Base-by-base conservation (phyloP, 2,113 vertebrate genomes). In the Fregata magnificens region DNA sequence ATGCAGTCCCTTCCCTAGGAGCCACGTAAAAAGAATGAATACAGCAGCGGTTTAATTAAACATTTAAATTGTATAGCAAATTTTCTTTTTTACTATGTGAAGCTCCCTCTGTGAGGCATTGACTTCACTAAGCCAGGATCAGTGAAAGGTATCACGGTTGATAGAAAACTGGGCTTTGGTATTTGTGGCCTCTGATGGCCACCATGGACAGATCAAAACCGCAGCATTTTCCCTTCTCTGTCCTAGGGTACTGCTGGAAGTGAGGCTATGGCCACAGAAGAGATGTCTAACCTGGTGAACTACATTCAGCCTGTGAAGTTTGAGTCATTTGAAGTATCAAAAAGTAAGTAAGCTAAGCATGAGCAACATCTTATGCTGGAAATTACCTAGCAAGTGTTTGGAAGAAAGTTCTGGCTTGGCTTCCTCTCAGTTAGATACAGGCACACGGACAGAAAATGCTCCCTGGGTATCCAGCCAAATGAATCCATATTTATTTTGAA, bases 221-320 rank as follows among this genome's bases (percentile, higher is more conserved):
- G 65, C 74, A 94, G n/a, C 28, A 0, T 87, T 52, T 77, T 79
- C 34, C 74, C n/a, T 96, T 93, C 55, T 78, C 24, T 95, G 20
- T 90, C 93, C 28, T 85, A 99, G 99, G 99, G 99, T 5, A 99
- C 99, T 24, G 99, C 99, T 56, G 99, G 99, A 83, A 99, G 99
- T 8, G 99, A 99, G 93, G 99, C 99, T 3, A 99, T 99, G 97
- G 99, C 99, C 89, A 99, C 99, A 0, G 99, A 99, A 87, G 99
- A 99, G 97, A 99, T 99, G 99, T 99, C 99, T 88, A 99, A 99
- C 97, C 98, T 99, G 95, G 99, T 99, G 90, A 99, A 99, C 97
- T 99, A 99, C 96, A 99, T 99, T 96, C 99, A 99, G 90, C 99
- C 99, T 5, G 99, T 99, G 95, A 99, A 99, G 98, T 99, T 99